A percentile compares a stretch with the other conserved stretches of the same genome.
phyloP scores from a whole-genome alignment of 2,888 invertebrate species.

The Chironomus tentans region DNA sequence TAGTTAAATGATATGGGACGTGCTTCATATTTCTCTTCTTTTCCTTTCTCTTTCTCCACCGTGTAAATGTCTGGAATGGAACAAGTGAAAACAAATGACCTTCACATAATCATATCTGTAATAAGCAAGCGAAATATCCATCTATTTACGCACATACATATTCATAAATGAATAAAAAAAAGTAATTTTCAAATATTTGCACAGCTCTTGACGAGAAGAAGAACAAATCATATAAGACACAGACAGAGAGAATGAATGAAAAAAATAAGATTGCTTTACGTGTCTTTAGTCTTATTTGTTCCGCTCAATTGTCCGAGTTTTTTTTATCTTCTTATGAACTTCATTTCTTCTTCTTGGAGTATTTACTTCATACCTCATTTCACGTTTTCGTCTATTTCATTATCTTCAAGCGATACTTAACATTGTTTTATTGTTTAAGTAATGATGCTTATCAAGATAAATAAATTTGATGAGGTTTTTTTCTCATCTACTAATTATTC shows the following conservation, averaged over 20 bases:
- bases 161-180: not conserved
- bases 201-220: not conserved
- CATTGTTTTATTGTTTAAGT: too few relatives aligned
- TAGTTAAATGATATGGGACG: slow-evolving; percentile 17
- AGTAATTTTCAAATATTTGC: slow-evolving; percentile 16
- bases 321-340: not conserved
- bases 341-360: not conserved
- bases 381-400: too few relatives aligned
- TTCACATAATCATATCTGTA: slow-evolving; percentile 8
- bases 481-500: too few relatives aligned
- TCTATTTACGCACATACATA: not conserved
- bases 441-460: too few relatives aligned
- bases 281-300: slow-evolving; percentile 3
- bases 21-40: not conserved
- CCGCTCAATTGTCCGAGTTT: not conserved
- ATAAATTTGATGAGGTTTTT: too few relatives aligned
- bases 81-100: slow-evolving; percentile 15
- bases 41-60: not conserved
- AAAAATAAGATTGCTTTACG: not conserved
- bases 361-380: too few relatives aligned
- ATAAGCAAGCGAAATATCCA: not conserved
- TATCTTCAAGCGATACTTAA: too few relatives aligned
- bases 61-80: not conserved
- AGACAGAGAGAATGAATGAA: not conserved
- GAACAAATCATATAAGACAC: too few relatives aligned